Evolutionary conservation across 2,797 vertebrate species (phyloP).

Genomic region (Mus minutoides): DNA sequence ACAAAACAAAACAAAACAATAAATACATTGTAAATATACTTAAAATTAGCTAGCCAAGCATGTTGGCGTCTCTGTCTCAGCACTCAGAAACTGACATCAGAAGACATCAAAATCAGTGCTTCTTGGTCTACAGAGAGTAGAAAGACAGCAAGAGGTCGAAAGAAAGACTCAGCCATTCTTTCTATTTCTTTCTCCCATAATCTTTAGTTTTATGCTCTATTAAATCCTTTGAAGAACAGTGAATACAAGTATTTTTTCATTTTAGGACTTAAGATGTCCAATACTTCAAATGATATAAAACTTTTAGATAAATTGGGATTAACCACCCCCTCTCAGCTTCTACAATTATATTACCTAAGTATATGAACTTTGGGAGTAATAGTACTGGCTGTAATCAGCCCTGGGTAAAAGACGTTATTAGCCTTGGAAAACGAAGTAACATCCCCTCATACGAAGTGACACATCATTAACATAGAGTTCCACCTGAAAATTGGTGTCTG

Average conservation of each 20-base stretch:
- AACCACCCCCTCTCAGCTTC: neutral
- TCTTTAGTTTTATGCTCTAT: neutral
- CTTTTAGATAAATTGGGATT: neutral
- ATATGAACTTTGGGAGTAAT: neutral
- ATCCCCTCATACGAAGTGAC: neutral
- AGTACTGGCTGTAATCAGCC: neutral
- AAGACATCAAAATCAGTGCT: neutral
- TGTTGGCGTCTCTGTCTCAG: neutral
- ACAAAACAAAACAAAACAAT: neutral
- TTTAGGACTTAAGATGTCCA: neutral
- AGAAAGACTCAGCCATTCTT: neutral
- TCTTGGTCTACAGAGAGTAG: neutral
- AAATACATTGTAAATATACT: neutral
- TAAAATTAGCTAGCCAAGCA: neutral
- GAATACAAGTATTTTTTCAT: neutral
- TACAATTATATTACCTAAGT: neutral
- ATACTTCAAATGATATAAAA: neutral
- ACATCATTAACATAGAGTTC: neutral
- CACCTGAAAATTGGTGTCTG: conserved; percentile 10
- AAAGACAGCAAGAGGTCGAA: neutral
- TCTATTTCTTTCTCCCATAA: neutral
- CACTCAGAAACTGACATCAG: neutral
- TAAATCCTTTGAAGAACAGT: neutral
- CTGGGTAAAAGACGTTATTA: neutral
- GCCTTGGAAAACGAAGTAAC: neutral